Evolutionary conservation across 2,888 invertebrate genomes (phyloP).

Genomic region (Latheticus oryzae): DNA sequence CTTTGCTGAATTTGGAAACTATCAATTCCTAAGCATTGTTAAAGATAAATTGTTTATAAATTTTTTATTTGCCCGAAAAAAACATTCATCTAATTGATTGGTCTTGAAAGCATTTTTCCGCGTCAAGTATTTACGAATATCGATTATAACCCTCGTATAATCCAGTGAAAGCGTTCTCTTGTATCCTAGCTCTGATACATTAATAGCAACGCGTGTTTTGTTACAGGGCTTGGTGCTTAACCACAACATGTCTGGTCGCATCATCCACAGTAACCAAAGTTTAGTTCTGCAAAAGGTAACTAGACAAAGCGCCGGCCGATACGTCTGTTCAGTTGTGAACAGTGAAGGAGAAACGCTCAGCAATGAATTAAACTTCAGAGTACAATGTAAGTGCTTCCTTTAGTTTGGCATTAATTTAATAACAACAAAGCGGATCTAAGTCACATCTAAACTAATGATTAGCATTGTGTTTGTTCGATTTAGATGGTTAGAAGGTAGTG

Average conservation of each 20-base stretch:
- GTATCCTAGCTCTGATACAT: slow-evolving; percentile 42
- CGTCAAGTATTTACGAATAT: slow-evolving; percentile 17
- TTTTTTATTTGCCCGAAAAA: too few relatives aligned
- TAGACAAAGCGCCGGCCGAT: slow-evolving; percentile 85
- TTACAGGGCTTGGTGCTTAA: slow-evolving; percentile 81
- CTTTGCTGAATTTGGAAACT: too few relatives aligned
- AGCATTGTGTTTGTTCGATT: slow-evolving; percentile 10
- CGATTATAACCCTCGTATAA: slow-evolving; percentile 34
- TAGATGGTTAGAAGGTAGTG: background rate
- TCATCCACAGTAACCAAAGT: slow-evolving; percentile 92
- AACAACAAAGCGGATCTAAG: slow-evolving; percentile 10
- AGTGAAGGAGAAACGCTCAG: slow-evolving; percentile 89
- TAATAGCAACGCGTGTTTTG: slow-evolving; percentile 46
- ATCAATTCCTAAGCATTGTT: too few relatives aligned
- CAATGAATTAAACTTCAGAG: slow-evolving; percentile 85
- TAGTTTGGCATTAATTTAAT: slow-evolving; percentile 17
- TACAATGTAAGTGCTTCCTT: slow-evolving; percentile 83
- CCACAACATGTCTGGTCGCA: slow-evolving; percentile 88
- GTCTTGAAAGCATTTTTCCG: background rate
- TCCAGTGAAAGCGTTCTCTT: slow-evolving; percentile 52
- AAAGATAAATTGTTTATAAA: too few relatives aligned
- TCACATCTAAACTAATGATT: slow-evolving; percentile 11
- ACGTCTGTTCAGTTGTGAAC: slow-evolving; percentile 90
- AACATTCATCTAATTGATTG: too few relatives aligned
- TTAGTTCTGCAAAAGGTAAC: slow-evolving; percentile 91